Evolutionary conservation across 2,113 vertebrate genomes (phyloP), one percentile per base, ranked within the genome.

Genomic region (Dissostichus mawsoni): DNA sequence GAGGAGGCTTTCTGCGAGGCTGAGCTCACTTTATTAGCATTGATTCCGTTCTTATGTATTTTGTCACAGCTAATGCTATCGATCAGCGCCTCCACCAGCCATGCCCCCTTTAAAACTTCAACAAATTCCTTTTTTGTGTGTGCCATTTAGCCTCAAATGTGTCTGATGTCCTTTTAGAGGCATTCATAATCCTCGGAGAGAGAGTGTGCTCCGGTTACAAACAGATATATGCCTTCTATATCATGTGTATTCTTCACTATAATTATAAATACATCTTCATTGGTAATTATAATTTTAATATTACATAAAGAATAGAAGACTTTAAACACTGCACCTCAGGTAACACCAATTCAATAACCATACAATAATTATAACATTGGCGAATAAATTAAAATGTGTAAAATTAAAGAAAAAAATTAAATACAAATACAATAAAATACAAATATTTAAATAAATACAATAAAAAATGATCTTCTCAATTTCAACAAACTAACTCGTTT

Each of bases 21-120:
- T 91, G 85, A 92, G 92, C 90, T 93, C 92, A 94, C 90, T 93
- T 95, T 94, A 94, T 94, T 94, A 94, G 90, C 91, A 94, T 94
- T 93, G 93, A 94, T 95, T 92, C 86, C 69, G 79, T 82, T 92
- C 94, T 94, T 92, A 95, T 93, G 90, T 92, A 92, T 95, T 93
- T 93, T 89, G 88, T 92, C 83, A 79, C 85, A 75, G 93, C 88
- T 89, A 92, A 91, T 87, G 88, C 85, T 89, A 94, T 94, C 45
- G 88, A 94, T 91, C 85, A 90, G 85, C 9, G 48, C 80, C 55
- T 67, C 78, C 83, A 71, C 64, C 61, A 74, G 82, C 85, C 74
- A 74, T 80, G 74, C 58, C 58, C 80, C 82, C 78, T 82, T 78
- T 89, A 90, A 93, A 92, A 90, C 84, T 87, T 91, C 72, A 78